Percentiles rank a stretch among this genome's conserved stretches.
Evolutionary conservation across 2,888 invertebrate species (phyloP).

Genomic region (Pantelozetes paolii): DNA sequence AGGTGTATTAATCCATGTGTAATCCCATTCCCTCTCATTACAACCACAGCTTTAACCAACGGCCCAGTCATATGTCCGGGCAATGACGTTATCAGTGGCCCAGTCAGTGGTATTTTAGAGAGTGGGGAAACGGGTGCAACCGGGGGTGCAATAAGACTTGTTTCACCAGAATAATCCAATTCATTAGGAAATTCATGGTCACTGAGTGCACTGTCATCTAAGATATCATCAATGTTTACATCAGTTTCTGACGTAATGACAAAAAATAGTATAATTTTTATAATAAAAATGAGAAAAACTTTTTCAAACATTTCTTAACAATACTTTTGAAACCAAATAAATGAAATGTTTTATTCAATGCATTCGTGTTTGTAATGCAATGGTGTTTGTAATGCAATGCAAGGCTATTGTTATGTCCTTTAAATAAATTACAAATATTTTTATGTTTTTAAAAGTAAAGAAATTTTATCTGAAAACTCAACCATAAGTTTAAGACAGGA

Average conservation of each 20-base stretch:
- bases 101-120: background rate
- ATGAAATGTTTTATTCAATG: background rate
- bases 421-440: background rate
- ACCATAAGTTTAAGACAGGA: background rate
- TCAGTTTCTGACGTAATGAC: background rate
- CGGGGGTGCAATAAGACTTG: background rate
- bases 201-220: background rate
- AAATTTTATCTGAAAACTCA: background rate
- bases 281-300: background rate
- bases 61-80: background rate
- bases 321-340: background rate
- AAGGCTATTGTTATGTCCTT: background rate
- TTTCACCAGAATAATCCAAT: background rate
- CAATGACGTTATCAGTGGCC: background rate
- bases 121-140: background rate
- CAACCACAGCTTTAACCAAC: conserved; percentile 13
- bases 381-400: background rate
- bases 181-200: conserved; percentile 1
- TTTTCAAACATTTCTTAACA: background rate
- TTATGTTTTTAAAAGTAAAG: background rate
- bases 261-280: background rate
- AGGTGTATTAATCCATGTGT: conserved; percentile 35
- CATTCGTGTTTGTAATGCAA: background rate
- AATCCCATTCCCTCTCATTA: background rate
- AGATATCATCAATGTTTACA: background rate